Base-by-base conservation (phyloP, 2,113 vertebrate genomes). In the Tupaia chinensis region DNA sequence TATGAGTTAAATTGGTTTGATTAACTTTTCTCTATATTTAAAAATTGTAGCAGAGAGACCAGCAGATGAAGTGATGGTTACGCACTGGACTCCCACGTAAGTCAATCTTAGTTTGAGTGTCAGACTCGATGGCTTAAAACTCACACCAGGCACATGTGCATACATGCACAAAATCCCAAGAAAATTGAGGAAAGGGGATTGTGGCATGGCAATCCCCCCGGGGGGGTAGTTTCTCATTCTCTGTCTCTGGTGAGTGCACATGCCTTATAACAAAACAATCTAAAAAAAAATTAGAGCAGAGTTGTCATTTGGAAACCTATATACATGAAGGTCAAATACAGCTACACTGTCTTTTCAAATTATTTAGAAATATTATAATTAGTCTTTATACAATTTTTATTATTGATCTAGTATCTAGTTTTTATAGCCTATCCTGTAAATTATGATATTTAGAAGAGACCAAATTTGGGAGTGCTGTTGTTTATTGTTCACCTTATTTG, bases 311-410 rank as follows among this genome's bases (percentile, higher is more conserved):
- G 27, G 14, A 87, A 84, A n/a, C 5, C 76, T 1, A 74, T 53
- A 53, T 16, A 70, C 16, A 58, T 0, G 53, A 89, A 53, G 9
- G 4, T 34, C 65, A 79, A 69, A 77, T 89, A 61, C 5, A 85
- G 34, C 9, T 5, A 66, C 6, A 61, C 72, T 54, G 66, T 94
- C 29, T 72, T 89, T 91, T 84, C 13, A 85, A 78, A 60, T 72
- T 78, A 78, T 89, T 27, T 84, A 68, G 29, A 86, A 93, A 86
- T 92, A 72, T 72, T 73, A 66, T 25, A 89, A 89, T 60, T 54
- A 9, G 11, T 32, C 84, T 27, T 89, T 23, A 72, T 25, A 44
- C 0, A 73, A 16, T 72, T 76, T 95, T 65, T 9, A 76, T 93
- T 87, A 23, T 60, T 90, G 34, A 58, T 60, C 1, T 82, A 63